Conservation (phyloP, 1,140 invertebrate genomes). For the Monomorium pharaonis region DNA sequence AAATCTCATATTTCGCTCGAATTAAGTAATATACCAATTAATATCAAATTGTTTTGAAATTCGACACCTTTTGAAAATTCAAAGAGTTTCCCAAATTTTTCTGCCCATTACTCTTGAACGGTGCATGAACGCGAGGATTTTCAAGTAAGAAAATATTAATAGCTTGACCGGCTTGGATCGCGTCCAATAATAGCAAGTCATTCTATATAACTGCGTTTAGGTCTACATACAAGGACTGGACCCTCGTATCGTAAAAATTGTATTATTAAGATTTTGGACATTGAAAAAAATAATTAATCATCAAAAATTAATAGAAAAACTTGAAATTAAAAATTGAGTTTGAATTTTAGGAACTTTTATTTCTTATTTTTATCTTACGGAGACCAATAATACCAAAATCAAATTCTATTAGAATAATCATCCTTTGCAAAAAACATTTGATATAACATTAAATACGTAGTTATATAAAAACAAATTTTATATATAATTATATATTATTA, state of each 20-base stretch:
- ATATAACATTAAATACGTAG: too few relatives aligned
- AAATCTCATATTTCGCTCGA: background rate
- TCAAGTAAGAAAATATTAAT: slow-evolving; percentile 49
- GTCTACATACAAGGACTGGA: slow-evolving; percentile 46
- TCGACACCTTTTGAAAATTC: background rate
- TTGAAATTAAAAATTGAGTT: background rate
- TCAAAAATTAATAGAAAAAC: background rate
- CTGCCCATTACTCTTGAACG: background rate
- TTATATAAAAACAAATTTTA: too few relatives aligned
- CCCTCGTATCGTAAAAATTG: background rate
- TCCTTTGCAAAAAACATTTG: too few relatives aligned
- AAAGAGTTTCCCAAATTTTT: background rate
- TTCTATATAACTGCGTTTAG: slow-evolving; percentile 26
- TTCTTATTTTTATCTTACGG: background rate
- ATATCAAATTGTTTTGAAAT: background rate
- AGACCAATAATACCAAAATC: too few relatives aligned
- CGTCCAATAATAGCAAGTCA: slow-evolving; percentile 51
- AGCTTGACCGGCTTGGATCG: slow-evolving; percentile 42
- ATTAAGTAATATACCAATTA: background rate
- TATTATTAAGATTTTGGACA: background rate
- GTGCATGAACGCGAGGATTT: background rate
- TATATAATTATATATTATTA: too few relatives aligned
- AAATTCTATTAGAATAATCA: too few relatives aligned
- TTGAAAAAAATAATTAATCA: background rate
- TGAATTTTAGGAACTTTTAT: background rate